These are phyloP conservation scores for Physeter macrocephalus DNA, from an alignment of 2,113 vertebrate species.

Conservation along the genomic window DNA sequence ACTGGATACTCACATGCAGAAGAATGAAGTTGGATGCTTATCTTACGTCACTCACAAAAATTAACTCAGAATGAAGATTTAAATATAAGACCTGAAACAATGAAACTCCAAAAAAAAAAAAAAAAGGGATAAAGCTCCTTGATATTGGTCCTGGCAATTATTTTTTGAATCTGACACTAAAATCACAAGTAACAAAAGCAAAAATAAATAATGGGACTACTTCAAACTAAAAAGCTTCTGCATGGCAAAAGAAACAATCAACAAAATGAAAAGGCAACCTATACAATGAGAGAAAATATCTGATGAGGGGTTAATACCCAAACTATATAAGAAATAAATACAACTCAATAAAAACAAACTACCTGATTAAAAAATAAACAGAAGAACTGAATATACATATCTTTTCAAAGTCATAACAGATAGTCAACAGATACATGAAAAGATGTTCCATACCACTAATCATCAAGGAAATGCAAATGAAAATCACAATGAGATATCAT, in stretches of 20 bases:
- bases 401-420: background rate
- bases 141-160: no score
- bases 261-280: background rate
- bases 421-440: no score
- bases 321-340: no score
- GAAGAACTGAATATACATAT: no score
- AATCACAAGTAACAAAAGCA: background rate
- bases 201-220: background rate
- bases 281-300: background rate
- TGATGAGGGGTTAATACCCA: background rate
- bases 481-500: background rate
- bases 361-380: background rate
- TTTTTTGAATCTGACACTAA: no score
- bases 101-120: no score
- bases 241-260: background rate
- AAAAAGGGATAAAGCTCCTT: no score
- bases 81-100: no score
- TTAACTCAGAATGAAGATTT: no score
- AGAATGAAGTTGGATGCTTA: no score
- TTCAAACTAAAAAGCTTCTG: background rate
- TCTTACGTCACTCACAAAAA: no score
- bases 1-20: no score
- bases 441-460: background rate
- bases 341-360: background rate
- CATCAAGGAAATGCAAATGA: background rate